A percentile compares a stretch with the other conserved stretches of the same genome.
Conservation (phyloP, 1,140 invertebrate genomes). For the Hydropsyche tenuis region DNA sequence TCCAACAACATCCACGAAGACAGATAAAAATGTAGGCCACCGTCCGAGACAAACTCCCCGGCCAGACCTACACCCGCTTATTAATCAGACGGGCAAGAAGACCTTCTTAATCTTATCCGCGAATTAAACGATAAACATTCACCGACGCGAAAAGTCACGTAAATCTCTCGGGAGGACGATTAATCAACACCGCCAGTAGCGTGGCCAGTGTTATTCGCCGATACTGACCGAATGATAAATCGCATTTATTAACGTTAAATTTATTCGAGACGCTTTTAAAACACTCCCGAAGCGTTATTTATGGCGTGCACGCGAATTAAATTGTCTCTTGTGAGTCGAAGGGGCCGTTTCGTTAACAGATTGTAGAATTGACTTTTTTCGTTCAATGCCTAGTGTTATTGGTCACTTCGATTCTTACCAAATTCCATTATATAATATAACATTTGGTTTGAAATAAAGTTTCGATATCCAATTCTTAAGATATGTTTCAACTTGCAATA, state of each 20-base stretch:
- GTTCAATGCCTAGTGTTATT: too few relatives aligned
- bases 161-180: background rate
- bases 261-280: background rate
- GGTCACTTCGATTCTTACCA: too few relatives aligned
- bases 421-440: too few relatives aligned
- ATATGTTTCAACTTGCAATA: too few relatives aligned
- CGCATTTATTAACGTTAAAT: too few relatives aligned
- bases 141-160: constrained; percentile 17
- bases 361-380: too few relatives aligned
- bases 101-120: constrained; percentile 22
- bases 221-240: too few relatives aligned
- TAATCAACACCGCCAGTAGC: background rate
- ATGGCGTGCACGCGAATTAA: background rate
- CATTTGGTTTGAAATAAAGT: too few relatives aligned
- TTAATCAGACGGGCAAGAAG: constrained; percentile 1
- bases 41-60: constrained; percentile 2
- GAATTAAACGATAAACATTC: constrained; percentile 21
- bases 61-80: background rate
- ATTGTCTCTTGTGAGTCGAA: constrained; percentile 2
- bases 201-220: too few relatives aligned
- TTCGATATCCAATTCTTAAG: too few relatives aligned
- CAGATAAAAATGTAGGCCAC: constrained; percentile 12
- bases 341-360: too few relatives aligned
- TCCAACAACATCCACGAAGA: constrained; percentile 13
- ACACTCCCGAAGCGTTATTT: background rate